Base-by-base conservation (phyloP, 2,888 invertebrate species). In the Julus scandinavius region DNA sequence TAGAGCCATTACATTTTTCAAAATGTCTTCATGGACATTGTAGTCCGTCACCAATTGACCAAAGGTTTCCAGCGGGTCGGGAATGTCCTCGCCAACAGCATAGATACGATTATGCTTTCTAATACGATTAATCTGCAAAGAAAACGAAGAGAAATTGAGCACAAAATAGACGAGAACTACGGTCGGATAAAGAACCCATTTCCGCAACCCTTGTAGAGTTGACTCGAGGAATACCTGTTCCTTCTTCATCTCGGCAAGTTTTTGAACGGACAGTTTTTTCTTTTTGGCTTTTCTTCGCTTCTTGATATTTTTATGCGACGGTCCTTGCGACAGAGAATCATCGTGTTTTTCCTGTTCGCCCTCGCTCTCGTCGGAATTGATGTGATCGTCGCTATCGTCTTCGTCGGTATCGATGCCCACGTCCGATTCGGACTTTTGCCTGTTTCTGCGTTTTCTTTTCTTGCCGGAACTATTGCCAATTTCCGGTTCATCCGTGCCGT, bases 11-110 rank as follows among this genome's bases (percentile, higher is more conserved):
- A 98, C 93, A 90, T 96, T 97, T 49, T 95, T 93, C 13, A 96
- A 92, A 1, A 98, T 92, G 29, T 93, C 93, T 6, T 93, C 91
- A 98, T 94, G 92, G 6, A 97, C 93, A 54, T 93, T 93, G 91
- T 95, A 95, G 11, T 92, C 91, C 0, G 91, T 90, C 4, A 92
- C 91, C 11, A 98, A 93, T 87, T 96, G 94, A 0, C 94, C 92
- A 92, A 98, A 98, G 72, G 93, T 93, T 89, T 93, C 93, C 1
- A 96, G 93, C 0, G 98, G 97, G 83, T 95, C 93, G 0, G 98
- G 96, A n/a, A 97, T 92, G 91, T 96, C 95, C 87, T 95, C 94
- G 0, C 98, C 98, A 63, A 95, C 94, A 0, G 96, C 95, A 91
- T 95, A 95, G 89, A 99, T 97, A 86, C 95, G 95, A 54, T 88